These are phyloP conservation scores for Phaenicophaeus curvirostris DNA, from an alignment of 2,797 vertebrate species.

Conservation along the genomic window DNA sequence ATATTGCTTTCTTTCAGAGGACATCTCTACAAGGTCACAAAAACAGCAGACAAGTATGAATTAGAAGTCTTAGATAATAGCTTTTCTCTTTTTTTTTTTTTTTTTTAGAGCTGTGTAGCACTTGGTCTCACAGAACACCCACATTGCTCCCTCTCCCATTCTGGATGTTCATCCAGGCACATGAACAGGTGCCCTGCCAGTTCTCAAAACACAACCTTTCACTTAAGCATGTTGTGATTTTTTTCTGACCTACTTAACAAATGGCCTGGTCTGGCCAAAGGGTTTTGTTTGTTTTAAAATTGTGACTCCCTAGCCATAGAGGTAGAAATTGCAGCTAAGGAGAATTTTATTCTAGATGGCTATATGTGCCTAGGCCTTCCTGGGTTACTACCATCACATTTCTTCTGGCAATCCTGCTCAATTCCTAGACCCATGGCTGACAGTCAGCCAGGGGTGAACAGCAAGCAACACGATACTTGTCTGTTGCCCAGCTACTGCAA, in stretches of 20 bases:
- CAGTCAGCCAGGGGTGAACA: neutral
- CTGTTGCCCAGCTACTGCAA: neutral
- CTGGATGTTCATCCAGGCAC: neutral
- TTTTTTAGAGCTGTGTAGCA: neutral
- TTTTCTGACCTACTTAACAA: neutral
- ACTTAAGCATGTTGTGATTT: neutral
- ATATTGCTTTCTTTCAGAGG: constrained; percentile 86
- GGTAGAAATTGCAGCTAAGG: neutral
- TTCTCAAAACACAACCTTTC: neutral
- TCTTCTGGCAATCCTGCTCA: neutral
- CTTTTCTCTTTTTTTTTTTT: neutral
- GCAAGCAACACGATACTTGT: neutral
- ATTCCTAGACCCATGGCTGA: neutral
- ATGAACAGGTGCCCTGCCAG: fast-evolving
- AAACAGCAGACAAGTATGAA: neutral
- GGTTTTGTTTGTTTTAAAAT: neutral
- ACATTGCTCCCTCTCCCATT: neutral
- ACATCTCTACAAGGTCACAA: constrained; percentile 79
- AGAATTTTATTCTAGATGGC: neutral
- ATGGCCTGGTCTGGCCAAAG: neutral
- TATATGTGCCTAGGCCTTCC: neutral
- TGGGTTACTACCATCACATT: neutral
- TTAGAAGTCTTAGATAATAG: neutral
- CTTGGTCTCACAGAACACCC: neutral
- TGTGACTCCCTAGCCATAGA: neutral